Conservation (phyloP, 1,140 invertebrate genomes). For the Drosophila tristis region DNA sequence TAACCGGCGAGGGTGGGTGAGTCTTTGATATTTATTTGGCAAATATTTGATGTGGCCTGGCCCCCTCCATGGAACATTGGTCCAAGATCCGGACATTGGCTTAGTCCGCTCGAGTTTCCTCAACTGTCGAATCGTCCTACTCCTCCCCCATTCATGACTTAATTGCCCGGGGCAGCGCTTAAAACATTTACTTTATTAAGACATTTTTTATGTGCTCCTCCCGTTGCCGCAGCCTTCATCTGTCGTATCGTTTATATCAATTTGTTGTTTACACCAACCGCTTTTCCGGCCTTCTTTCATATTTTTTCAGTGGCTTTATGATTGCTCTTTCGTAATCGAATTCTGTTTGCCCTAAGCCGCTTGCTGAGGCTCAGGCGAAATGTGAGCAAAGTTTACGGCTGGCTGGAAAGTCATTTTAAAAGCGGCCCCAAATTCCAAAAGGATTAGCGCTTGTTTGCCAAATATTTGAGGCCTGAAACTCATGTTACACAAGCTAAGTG, state of each 20-base stretch:
- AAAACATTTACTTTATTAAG: conserved; percentile 59
- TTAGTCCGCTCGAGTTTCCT: conserved; percentile 38
- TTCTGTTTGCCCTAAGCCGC: conserved; percentile 40
- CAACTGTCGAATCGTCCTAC: background rate
- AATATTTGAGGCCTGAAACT: conserved; percentile 39
- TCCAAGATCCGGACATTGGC: conserved; percentile 64
- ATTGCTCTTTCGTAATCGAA: conserved; percentile 62
- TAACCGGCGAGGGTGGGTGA: background rate
- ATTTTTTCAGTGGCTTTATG: conserved; percentile 22
- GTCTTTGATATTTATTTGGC: conserved; percentile 67
- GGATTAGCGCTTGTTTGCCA: conserved; percentile 57
- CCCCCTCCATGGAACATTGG: conserved; percentile 46
- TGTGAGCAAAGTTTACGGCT: conserved; percentile 26
- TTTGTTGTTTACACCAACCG: conserved; percentile 55
- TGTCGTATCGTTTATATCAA: conserved; percentile 53
- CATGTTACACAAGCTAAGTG: conserved; percentile 1
- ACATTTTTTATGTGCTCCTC: conserved; percentile 33
- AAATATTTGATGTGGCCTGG: conserved; percentile 68
- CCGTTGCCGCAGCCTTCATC: background rate
- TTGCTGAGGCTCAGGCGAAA: conserved; percentile 33
- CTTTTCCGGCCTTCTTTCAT: conserved; percentile 6
- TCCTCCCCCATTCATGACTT: conserved; percentile 14
- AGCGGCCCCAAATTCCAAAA: conserved; percentile 31
- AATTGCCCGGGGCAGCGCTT: conserved; percentile 54
- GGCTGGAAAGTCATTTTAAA: conserved; percentile 30